Percentiles rank a stretch among this genome's conserved stretches.
Conservation (phyloP, 2,113 vertebrate species). For the Ochotona curzoniae region DNA sequence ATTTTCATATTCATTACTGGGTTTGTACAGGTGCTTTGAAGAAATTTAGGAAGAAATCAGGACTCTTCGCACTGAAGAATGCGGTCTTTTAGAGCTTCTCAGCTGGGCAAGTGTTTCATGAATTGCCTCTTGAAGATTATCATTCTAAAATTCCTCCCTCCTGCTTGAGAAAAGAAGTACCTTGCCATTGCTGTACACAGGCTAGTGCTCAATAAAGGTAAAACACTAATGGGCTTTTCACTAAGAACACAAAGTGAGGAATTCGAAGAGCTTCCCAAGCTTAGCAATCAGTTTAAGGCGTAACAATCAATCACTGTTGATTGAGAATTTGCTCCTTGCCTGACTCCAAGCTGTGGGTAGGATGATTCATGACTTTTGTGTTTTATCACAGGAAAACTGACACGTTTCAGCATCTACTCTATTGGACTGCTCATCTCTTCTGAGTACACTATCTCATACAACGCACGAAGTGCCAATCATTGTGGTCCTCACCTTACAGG, state of each 20-base stretch:
- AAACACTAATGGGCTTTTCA: conserved; percentile 2
- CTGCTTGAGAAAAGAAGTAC: background rate
- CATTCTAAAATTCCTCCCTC: background rate
- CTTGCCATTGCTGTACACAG: background rate
- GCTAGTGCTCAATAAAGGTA: background rate
- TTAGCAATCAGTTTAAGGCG: conserved; percentile 1
- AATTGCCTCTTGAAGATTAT: background rate
- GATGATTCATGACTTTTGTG: background rate
- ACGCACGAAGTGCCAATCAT: background rate
- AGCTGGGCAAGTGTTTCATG: background rate
- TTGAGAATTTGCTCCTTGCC: background rate
- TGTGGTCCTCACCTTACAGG: background rate
- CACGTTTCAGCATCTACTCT: background rate
- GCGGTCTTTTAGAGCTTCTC: background rate
- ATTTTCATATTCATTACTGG: background rate
- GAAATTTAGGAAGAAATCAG: conserved; percentile 3
- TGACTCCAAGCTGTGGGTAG: background rate
- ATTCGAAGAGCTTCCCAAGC: background rate
- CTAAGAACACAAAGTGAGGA: conserved; percentile 3
- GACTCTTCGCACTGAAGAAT: background rate
- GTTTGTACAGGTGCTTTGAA: conserved; percentile 32
- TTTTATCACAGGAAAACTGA: conserved; percentile 18
- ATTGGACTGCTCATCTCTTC: background rate
- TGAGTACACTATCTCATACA: background rate
- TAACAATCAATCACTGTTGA: background rate